Conservation (phyloP, 2,797 vertebrate genomes). For the Pseudomugil tenellus region DNA sequence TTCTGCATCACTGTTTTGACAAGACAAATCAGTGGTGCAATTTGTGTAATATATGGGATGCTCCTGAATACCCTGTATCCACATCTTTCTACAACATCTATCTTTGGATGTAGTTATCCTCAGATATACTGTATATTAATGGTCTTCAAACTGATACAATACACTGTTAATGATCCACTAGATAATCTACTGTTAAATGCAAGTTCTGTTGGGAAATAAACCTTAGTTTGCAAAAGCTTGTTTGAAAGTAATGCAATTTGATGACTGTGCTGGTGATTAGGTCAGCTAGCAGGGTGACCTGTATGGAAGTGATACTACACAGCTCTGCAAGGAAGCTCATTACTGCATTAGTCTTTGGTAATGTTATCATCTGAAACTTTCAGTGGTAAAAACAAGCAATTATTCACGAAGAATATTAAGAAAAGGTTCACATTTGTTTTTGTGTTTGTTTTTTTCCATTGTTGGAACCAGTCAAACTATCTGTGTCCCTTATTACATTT, state of each 20-base stretch:
- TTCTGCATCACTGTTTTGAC: not conserved
- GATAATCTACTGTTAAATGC: not conserved
- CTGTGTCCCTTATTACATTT: too few species aligned
- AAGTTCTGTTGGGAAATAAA: not conserved
- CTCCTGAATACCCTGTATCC: too few species aligned
- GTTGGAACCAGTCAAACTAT: too few species aligned
- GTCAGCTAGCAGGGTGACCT: not conserved
- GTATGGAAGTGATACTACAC: not conserved
- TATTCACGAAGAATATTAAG: not conserved
- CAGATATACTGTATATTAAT: not conserved
- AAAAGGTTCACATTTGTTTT: too few species aligned
- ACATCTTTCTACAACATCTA: not conserved
- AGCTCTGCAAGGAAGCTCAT: not conserved
- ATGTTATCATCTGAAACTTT: not conserved
- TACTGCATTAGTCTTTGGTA: not conserved
- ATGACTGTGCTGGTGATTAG: not conserved
- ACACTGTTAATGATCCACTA: not conserved
- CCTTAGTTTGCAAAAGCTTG: not conserved
- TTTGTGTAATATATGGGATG: too few species aligned
- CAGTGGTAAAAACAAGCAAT: not conserved
- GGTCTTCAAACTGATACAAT: constrained; percentile 3
- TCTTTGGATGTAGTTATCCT: not conserved
- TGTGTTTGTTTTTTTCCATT: too few species aligned
- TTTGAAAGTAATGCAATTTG: not conserved
- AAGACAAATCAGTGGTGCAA: too few species aligned